Conservation (phyloP, 1,140 invertebrate genomes). For the Tribolium madens region DNA sequence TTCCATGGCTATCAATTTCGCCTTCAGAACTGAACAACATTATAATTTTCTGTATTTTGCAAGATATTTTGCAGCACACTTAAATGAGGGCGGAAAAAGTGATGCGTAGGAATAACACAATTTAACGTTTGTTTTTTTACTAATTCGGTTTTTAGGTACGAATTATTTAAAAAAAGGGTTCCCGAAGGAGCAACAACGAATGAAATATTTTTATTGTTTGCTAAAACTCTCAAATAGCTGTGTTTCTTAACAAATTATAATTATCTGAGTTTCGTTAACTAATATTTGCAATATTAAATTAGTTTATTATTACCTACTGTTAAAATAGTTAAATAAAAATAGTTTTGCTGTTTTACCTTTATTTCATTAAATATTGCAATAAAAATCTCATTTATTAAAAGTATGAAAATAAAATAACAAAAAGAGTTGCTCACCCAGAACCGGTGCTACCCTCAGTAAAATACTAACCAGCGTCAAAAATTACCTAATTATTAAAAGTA, state of each 20-base stretch:
- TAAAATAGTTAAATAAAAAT: not conserved
- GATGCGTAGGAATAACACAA: constrained; percentile 25
- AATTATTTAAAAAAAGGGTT: constrained; percentile 15
- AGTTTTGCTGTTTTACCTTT: not conserved
- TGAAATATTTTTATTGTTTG: constrained; percentile 27
- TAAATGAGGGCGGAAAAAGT: constrained; percentile 13
- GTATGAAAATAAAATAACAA: constrained; percentile 26
- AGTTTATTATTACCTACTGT: no score
- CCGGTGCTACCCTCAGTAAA: constrained; percentile 19
- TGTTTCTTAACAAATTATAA: not conserved
- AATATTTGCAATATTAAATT: no score
- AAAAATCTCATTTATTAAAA: constrained; percentile 36
- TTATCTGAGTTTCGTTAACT: no score
- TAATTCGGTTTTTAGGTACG: constrained; percentile 17
- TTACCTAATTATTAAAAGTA: not conserved
- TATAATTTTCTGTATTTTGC: constrained; percentile 25
- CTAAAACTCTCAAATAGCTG: constrained; percentile 3
- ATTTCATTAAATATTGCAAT: not conserved
- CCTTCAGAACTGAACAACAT: constrained; percentile 8
- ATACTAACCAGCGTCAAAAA: constrained; percentile 13
- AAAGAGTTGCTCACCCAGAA: constrained; percentile 16
- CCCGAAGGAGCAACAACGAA: constrained; percentile 23
- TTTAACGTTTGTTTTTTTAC: not conserved
- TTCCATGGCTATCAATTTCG: not conserved
- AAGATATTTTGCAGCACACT: constrained; percentile 14